Base-by-base conservation (phyloP, 37 sponge, comb jelly and placozoan species). In the Ianthella basta region DNA sequence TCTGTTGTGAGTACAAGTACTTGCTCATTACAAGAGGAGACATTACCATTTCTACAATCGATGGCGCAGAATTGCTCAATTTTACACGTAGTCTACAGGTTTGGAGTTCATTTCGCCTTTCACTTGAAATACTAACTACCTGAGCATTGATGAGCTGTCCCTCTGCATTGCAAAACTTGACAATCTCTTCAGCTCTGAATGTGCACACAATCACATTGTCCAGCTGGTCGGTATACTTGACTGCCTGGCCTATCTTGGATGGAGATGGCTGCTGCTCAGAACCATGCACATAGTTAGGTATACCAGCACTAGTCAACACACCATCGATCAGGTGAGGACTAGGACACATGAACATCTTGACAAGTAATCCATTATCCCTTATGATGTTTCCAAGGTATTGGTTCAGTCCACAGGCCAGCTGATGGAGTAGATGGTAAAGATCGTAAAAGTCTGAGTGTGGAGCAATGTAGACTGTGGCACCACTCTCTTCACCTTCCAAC, bases 71-170 rank as follows among this genome's bases (percentile, higher is more conserved):
- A 33, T 8, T 34, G 30, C 18, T 29, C 33, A 8, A 20, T 34
- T 35, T 35, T 10, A 72, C 73, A 20, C 36, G 8, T 34, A 72
- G 73, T 13, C 40, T 33, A 37, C 73, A 72, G 5, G 8, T 35
- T 29, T 20, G 8, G 5, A 37, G 39, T 8, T 38, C 21, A 13
- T 6, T 19, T 12, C 36, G 21, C 10, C 23, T 40, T 30, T 72
- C 30, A 25, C 14, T 14, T 23, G 73, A 33, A 8, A 72, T 19
- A 24, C 23, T 24, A 16, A 24, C 27, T 13, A 72, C 19, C 36
- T 72, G 40, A 72, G 73, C 73, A 72, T 72, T 72, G 37, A 72
- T 72, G 8, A 23, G 37, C 40, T 8, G 5, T 33, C 40, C 73
- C 15, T 15, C 68, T 12, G 32, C 39, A 32, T 6, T 34, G 13